These are phyloP conservation scores for Myodes glareolus DNA, from an alignment of 2,113 vertebrate species.

Conservation along the genomic window DNA sequence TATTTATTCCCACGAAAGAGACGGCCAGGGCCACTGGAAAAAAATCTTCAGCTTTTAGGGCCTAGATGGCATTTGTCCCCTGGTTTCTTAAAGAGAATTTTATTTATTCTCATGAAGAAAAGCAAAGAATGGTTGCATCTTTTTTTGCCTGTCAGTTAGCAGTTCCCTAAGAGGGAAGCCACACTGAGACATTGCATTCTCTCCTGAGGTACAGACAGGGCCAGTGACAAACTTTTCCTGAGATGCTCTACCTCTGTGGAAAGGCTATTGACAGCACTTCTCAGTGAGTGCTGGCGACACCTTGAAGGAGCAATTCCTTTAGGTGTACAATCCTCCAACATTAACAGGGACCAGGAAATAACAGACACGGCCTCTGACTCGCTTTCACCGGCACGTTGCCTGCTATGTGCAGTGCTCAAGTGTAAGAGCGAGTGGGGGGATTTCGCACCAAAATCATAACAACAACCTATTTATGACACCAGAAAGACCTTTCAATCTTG, in stretches of 20 bases:
- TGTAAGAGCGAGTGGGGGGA: too few relatives aligned
- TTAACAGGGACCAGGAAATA: neutral
- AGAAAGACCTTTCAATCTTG: neutral
- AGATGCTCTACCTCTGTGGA: neutral
- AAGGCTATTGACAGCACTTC: neutral
- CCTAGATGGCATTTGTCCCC: slow-evolving; percentile 14
- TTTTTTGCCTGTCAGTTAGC: neutral
- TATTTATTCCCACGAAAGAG: slow-evolving; percentile 43
- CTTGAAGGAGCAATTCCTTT: too few relatives aligned
- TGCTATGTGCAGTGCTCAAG: neutral
- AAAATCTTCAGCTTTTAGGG: slow-evolving; percentile 53
- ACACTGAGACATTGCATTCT: neutral
- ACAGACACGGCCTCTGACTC: neutral
- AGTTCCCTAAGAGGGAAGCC: neutral
- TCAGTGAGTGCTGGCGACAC: neutral
- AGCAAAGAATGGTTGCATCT: neutral
- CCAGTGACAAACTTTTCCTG: neutral
- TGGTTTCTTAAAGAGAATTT: slow-evolving; percentile 37
- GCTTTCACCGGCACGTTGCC: neutral
- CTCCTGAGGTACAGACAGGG: accelerated
- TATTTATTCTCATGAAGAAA: slow-evolving; percentile 16
- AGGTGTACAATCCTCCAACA: too few relatives aligned
- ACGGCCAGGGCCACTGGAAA: neutral
- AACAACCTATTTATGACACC: neutral
- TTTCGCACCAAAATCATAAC: neutral